Percentiles rank a stretch among this genome's conserved stretches.
Evolutionary conservation across 2,888 invertebrate species (phyloP).

Genomic region (Hesperia comma): DNA sequence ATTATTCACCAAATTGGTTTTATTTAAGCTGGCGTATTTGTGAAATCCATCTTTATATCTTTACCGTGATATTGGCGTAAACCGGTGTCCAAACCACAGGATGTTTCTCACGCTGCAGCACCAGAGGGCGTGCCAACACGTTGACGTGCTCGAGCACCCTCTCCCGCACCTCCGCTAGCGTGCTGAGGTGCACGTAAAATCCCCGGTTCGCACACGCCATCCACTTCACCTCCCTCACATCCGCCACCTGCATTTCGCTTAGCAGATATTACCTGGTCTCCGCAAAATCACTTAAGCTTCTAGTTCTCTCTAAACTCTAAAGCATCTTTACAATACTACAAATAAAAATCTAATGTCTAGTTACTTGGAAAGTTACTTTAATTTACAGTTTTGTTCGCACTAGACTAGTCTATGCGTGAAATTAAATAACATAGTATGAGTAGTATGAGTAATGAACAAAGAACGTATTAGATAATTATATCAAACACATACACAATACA

Average conservation of each 20-base stretch:
- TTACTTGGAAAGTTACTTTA: neutral
- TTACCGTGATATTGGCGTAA: conserved; percentile 95
- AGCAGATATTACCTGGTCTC: conserved; percentile 49
- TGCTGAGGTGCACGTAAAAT: conserved; percentile 97
- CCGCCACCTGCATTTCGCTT: conserved; percentile 85
- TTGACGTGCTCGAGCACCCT: conserved; percentile 98
- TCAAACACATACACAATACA: neutral
- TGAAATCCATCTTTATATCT: conserved; percentile 42
- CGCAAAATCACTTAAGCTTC: conserved; percentile 35
- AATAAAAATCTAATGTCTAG: neutral
- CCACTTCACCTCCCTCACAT: conserved; percentile 96
- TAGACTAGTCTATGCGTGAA: conserved; percentile 19
- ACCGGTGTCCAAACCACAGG: conserved; percentile 99
- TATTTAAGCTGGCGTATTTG: no score
- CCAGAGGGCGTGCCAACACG: conserved; percentile 97
- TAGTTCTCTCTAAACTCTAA: conserved; percentile 25
- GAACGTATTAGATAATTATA: neutral
- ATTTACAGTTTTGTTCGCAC: neutral
- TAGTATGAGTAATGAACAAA: neutral
- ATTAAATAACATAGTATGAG: neutral
- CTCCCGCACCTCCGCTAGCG: conserved; percentile 98
- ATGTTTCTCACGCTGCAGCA: conserved; percentile 91
- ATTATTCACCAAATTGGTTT: no score
- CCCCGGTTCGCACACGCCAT: conserved; percentile 99
- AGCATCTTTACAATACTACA: conserved; percentile 12